Evolutionary conservation across 2,797 vertebrate genomes (phyloP), one percentile per base, ranked within the genome.

Genomic region (Tragelaphus eurycerus): DNA sequence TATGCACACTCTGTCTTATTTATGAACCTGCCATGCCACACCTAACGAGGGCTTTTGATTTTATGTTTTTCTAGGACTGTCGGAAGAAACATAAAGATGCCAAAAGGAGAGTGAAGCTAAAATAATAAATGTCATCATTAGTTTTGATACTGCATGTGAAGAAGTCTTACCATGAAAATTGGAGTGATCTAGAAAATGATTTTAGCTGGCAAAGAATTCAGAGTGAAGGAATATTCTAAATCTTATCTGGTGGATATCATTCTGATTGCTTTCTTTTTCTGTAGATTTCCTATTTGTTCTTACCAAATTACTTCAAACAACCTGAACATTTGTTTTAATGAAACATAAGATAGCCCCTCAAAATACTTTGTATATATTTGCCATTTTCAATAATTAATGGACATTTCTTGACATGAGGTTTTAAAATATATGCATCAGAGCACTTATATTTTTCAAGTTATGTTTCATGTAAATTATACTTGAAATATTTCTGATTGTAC

Each of bases 11-110:
- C 17, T 81, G 48, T 81, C 19, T 21, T 81, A 81, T 23, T 19
- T n/a, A 52, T 54, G 50, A 54, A 52, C 17, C 31, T 23, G 16
- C 31, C 29, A 13, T 7, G 19, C 50, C 78, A 52, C 10, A 54
- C 27, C 21, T 74, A 74, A 43, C 21, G 14, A 25, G 23, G 25
- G 7, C 43, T 94, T 92, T 82, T 55, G 34, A 31, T 93, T 94
- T 96, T 94, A 74, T 85, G 54, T 95, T 64, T 98, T 98, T 97
- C 86, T 92, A 98, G 99, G 98, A 99, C 88, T 99, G 98, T 81
- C 97, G 97, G 59, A 99, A 98, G 97, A 99, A 99, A 96, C 99
- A 99, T 83, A 99, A 98, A 97, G 98, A 99, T 96, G 98, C 98
- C 64, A 99, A 98, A 98, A 98, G 98, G 83, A 99, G 98, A 98